Percentiles rank a stretch among this genome's conserved stretches.
phyloP scores from a whole-genome alignment of 53 echinoderm and acorn worm species.

The Echinarachnius parma region DNA sequence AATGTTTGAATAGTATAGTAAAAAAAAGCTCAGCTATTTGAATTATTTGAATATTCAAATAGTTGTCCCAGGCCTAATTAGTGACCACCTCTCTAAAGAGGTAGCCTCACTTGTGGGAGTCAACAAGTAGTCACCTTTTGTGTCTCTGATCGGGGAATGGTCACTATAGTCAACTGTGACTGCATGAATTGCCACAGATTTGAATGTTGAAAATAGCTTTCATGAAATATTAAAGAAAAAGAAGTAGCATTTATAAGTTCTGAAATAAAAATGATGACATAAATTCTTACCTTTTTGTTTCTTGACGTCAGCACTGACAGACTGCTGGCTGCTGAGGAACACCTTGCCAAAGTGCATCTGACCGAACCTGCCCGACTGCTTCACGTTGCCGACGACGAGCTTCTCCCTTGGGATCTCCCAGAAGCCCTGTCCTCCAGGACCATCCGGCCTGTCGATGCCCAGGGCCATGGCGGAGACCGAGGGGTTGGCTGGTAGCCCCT shows the following conservation, averaged over 20 bases:
- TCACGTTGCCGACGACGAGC: constrained; percentile 27
- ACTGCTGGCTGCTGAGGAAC: constrained; percentile 10
- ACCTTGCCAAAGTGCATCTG: constrained; percentile 40
- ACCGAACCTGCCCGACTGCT: constrained; percentile 22
- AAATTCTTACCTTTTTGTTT: constrained; percentile 21
- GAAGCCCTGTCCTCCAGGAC: background rate
- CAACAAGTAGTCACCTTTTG: too few relatives aligned
- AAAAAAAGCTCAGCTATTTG: too few relatives aligned
- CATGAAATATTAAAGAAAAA: background rate
- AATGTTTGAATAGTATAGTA: too few relatives aligned
- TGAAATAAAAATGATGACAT: too few relatives aligned
- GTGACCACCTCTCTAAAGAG: too few relatives aligned
- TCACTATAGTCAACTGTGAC: too few relatives aligned
- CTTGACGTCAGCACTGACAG: constrained; percentile 19
- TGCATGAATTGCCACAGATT: background rate
- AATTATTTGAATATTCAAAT: too few relatives aligned
- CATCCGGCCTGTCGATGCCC: background rate
- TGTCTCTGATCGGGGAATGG: too few relatives aligned
- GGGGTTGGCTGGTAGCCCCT: background rate
- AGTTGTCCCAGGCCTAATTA: too few relatives aligned
- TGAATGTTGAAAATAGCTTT: background rate
- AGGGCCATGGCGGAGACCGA: constrained; percentile 39
- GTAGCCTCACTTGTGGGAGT: too few relatives aligned
- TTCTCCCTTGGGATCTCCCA: constrained; percentile 34
- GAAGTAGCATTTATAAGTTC: too few relatives aligned